Base-by-base conservation (phyloP, 2,888 invertebrate genomes). In the Coleophora flavipennella region DNA sequence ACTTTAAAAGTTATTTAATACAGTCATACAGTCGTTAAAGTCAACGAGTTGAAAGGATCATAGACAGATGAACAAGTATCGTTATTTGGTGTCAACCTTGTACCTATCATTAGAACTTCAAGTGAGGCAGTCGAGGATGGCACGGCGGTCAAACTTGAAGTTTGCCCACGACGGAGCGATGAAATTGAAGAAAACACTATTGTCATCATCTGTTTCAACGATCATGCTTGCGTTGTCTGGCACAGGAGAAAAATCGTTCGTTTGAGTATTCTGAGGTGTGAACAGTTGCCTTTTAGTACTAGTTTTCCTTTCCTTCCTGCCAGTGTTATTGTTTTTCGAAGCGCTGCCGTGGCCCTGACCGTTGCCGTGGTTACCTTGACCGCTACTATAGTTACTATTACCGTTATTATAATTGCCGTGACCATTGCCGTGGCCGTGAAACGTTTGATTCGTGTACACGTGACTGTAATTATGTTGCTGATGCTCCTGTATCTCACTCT, bases 161-260 rank as follows among this genome's bases (percentile, higher is more conserved):
- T 89, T 88, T 6, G 86, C 76, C 90, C 90, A 90, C 2, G 89
- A 88, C 1, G 88, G 88, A 8, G 89, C 88, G 42, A 79, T 76
- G 49, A 88, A 89, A 36, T 81, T 80, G 26, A 75, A 64, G 43
- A 67, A 67, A 1, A 37, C 43, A 33, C 38, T 52, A 0, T n/a
- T n/a, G n/a, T n/a, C n/a, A n/a, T 64, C 62, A 9, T 66, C 47
- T 1, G 59, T 60, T 7, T 46, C 12, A 12, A 48, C 54, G 42
- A 60, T 46, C 8, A 51, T 51, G 3, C 45, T 51, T 1, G 63
- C 63, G 42, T 55, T 65, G 2, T 69, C 72, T 33, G 62, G 64
- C 0, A 70, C 65, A 0, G 75, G 74, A 1, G 76, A 72, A 34
- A 62, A 62, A 31, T 59, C 60, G 13, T 53, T 62, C 1, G 59